Evolutionary conservation across 2,797 vertebrate species (phyloP).

Genomic region (Catharus ustulatus): DNA sequence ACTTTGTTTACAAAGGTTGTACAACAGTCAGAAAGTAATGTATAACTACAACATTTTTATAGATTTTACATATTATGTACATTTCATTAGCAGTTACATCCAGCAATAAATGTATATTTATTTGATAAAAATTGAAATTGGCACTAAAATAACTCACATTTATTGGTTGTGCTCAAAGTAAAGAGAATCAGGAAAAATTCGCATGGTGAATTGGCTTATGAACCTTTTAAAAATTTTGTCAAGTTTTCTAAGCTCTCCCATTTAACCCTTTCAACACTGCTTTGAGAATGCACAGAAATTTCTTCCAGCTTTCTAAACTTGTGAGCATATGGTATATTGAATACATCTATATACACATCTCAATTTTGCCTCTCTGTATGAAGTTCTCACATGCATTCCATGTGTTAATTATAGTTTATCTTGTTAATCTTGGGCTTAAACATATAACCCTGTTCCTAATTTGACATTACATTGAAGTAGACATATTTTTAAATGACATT

Average conservation of each 20-base stretch:
- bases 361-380: neutral
- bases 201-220: neutral
- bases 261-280: neutral
- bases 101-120: slow-evolving; percentile 29
- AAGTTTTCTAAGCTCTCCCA: neutral
- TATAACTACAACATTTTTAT: slow-evolving; percentile 57
- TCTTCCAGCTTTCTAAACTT: neutral
- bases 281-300: neutral
- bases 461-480: neutral
- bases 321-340: neutral
- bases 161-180: slow-evolving; percentile 4
- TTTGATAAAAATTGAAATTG: slow-evolving; percentile 48
- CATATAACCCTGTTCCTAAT: neutral
- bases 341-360: neutral
- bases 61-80: slow-evolving; percentile 44
- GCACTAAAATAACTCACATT: slow-evolving; percentile 19
- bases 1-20: slow-evolving; percentile 61
- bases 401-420: neutral
- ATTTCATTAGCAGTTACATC: slow-evolving; percentile 52
- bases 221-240: neutral
- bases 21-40: slow-evolving; percentile 45
- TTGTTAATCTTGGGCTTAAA: slow-evolving; percentile 17
- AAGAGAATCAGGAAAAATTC: neutral
- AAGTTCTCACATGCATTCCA: neutral
- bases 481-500: slow-evolving; percentile 17